Conservation (phyloP, 2,113 vertebrate species). For the Camarhynchus parvulus region DNA sequence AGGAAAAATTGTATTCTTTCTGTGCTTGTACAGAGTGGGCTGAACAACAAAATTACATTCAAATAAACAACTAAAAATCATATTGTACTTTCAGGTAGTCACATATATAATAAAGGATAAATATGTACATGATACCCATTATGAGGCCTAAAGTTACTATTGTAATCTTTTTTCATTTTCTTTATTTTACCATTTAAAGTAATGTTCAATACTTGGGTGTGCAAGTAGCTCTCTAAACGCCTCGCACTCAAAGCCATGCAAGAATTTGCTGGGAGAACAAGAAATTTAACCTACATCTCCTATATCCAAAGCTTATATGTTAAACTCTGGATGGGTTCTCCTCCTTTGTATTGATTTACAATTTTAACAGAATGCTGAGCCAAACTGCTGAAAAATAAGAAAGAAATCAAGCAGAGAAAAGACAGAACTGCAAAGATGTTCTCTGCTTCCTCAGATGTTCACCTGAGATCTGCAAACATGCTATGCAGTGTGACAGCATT, state of each 20-base stretch:
- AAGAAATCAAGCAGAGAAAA: background rate
- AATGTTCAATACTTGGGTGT: background rate
- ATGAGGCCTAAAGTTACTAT: background rate
- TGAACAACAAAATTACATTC: background rate
- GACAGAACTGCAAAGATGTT: background rate
- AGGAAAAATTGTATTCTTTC: background rate
- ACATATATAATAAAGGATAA: background rate
- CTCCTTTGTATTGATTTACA: background rate
- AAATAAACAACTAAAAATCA: background rate
- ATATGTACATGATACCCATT: fast-evolving
- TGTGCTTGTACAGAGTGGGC: background rate
- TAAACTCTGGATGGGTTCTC: background rate
- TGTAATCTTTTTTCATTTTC: background rate
- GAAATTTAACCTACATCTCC: background rate
- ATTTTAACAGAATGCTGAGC: fast-evolving
- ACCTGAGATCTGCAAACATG: background rate
- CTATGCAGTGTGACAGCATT: background rate
- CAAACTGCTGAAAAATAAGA: background rate
- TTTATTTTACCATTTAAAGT: background rate
- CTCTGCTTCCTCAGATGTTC: background rate
- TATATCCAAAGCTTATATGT: background rate
- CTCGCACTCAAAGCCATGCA: background rate
- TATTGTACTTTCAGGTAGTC: background rate
- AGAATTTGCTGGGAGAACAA: background rate
- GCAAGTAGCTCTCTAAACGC: background rate